phyloP scores from a whole-genome alignment of 2,888 invertebrate species.

The Eupsilia transversa region DNA sequence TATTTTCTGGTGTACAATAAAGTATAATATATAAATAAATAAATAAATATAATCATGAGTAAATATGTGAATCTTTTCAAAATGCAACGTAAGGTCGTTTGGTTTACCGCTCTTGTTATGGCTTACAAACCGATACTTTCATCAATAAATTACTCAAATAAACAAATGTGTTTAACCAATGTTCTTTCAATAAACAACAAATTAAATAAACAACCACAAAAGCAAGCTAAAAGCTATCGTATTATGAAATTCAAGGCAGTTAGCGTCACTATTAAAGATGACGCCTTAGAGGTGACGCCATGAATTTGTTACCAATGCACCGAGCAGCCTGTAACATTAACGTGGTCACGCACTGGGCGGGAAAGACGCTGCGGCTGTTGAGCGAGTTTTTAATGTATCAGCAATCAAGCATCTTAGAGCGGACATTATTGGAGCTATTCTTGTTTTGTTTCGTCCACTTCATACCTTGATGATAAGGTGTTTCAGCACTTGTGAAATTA shows the following conservation, averaged over 20 bases:
- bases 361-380: background rate
- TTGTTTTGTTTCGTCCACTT: background rate
- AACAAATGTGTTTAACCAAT: background rate
- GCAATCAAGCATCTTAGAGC: background rate
- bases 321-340: conserved; percentile 47
- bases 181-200: background rate
- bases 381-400: background rate
- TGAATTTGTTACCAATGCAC: conserved; percentile 71
- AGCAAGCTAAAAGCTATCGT: conserved; percentile 13
- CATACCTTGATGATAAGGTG: background rate
- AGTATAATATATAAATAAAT: too few relatives aligned
- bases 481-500: background rate
- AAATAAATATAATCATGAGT: too few relatives aligned
- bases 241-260: conserved; percentile 62
- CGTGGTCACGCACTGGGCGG: conserved; percentile 20
- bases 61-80: too few relatives aligned
- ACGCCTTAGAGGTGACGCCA: conserved; percentile 60
- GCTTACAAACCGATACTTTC: background rate
- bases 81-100: background rate
- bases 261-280: conserved; percentile 59
- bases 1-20: too few relatives aligned
- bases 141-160: background rate
- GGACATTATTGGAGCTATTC: background rate
- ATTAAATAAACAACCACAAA: background rate
- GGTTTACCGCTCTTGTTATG: background rate